Percentiles rank a stretch among this genome's conserved stretches.
These are phyloP conservation scores for Promerops cafer DNA, from an alignment of 2,113 vertebrate genomes.

Conservation along the genomic window DNA sequence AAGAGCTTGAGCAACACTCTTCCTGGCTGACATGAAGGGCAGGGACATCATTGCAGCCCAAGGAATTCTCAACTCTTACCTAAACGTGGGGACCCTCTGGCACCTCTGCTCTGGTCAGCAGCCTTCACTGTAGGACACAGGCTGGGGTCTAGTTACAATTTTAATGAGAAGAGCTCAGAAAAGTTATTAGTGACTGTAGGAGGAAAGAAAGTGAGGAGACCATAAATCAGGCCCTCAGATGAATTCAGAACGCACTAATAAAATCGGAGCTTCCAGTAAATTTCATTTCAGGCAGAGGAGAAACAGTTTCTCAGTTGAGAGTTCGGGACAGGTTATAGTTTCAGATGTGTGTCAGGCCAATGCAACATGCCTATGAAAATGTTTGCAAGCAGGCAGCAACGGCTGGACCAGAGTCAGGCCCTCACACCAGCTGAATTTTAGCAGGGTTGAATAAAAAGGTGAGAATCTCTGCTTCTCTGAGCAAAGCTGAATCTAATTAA, in stretches of 20 bases:
- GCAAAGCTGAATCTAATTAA: constrained; percentile 21
- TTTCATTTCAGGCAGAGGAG: constrained; percentile 23
- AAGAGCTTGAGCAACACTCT: neutral
- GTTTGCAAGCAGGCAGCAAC: neutral
- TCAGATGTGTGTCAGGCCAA: constrained; percentile 18
- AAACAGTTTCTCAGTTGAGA: neutral
- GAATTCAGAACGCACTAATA: constrained; percentile 28
- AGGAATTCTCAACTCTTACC: neutral
- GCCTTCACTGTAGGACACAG: neutral
- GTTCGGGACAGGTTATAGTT: constrained; percentile 21
- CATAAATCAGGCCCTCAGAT: constrained; percentile 20
- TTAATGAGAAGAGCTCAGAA: neutral
- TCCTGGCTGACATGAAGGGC: neutral
- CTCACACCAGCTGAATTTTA: neutral
- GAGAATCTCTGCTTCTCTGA: neutral
- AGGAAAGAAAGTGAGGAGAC: neutral
- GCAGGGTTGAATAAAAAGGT: neutral
- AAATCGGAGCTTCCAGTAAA: constrained; percentile 39
- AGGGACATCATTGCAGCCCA: neutral
- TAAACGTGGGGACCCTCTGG: neutral
- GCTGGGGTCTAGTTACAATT: neutral
- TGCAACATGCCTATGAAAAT: neutral
- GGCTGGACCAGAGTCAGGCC: neutral
- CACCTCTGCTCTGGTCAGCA: neutral
- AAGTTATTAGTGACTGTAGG: neutral